Evolutionary conservation across 92 coral and sea anemone species (phyloP), one percentile per base, ranked within the genome.

Genomic region (Heteractis magnifica): DNA sequence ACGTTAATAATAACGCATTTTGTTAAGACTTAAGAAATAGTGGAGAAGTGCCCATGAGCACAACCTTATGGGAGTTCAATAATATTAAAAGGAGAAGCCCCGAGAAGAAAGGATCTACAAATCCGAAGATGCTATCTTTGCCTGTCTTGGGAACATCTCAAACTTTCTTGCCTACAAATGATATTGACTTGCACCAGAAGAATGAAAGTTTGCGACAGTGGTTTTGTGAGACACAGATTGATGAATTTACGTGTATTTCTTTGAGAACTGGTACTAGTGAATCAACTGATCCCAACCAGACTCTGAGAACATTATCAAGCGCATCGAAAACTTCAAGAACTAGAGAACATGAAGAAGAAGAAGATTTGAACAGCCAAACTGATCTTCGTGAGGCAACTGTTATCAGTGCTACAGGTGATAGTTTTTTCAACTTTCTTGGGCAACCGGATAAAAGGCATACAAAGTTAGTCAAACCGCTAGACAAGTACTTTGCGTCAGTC

Each of bases 401-500:
- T 10, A 26, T 23, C 50, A 68, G 15, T 23, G 3, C 26, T 26
- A 68, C 73, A 14, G 23, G 4, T 13, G 73, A 12, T 8, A 68
- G 73, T 5, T 13, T 26, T 7, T 68, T 21, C 49, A 1, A 68
- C 10, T 68, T 68, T 12, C 13, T 68, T n/a, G 73, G 49, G 15
- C 20, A 14, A 13, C 73, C 23, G 49, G 15, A 68, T 68, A 48
- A 6, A 26, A 23, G 16, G 26, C 11, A 18, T 6, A 7, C 71
- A 18, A 64, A n/a, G n/a, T 3, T 19, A 64, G 20, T 19, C 16
- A n/a, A 68, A 15, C 73, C 44, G 6, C 26, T 68, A 20, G 49
- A 68, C 73, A 68, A 26, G 49, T 68, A 68, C 23, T 68, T 68
- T 68, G 73, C 73, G 13, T 68, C 73, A 4, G 49, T 68, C 73